Evolutionary conservation across 1,140 invertebrate species (phyloP).

Genomic region (Palaemon carinicauda): DNA sequence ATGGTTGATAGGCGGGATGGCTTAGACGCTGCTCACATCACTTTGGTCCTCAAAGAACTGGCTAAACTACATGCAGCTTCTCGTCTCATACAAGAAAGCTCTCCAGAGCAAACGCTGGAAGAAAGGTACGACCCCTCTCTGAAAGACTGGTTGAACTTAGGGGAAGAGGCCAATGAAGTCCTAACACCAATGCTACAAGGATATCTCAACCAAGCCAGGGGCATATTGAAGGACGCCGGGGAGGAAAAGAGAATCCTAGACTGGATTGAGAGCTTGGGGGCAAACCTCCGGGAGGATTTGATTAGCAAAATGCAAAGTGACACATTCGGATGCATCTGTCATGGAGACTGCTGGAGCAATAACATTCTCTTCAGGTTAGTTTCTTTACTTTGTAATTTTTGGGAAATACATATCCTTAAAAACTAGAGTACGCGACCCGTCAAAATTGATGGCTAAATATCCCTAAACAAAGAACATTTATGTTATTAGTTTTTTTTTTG

Average conservation of each 20-base stretch:
- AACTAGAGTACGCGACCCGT: too few relatives aligned
- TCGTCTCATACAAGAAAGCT: background rate
- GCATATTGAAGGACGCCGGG: too few relatives aligned
- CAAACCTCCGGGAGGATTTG: background rate
- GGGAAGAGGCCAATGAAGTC: background rate
- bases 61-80: slow-evolving; percentile 27
- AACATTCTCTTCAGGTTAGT: slow-evolving; percentile 20
- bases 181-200: background rate
- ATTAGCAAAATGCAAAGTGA: background rate
- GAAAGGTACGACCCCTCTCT: background rate
- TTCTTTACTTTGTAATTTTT: too few relatives aligned
- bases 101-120: background rate
- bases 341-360: slow-evolving; percentile 16
- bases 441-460: too few relatives aligned
- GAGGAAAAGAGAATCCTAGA: background rate
- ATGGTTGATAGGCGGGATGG: background rate
- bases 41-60: background rate
- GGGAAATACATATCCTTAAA: too few relatives aligned
- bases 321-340: background rate
- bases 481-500: too few relatives aligned
- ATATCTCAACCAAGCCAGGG: background rate
- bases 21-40: slow-evolving; percentile 1
- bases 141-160: background rate
- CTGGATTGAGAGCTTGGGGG: background rate
- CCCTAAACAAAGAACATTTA: too few relatives aligned